Percentiles rank a stretch among this genome's conserved stretches.
These are phyloP conservation scores for Epizoanthus fatuus DNA, from an alignment of 92 coral and sea anemone species.

Conservation along the genomic window DNA sequence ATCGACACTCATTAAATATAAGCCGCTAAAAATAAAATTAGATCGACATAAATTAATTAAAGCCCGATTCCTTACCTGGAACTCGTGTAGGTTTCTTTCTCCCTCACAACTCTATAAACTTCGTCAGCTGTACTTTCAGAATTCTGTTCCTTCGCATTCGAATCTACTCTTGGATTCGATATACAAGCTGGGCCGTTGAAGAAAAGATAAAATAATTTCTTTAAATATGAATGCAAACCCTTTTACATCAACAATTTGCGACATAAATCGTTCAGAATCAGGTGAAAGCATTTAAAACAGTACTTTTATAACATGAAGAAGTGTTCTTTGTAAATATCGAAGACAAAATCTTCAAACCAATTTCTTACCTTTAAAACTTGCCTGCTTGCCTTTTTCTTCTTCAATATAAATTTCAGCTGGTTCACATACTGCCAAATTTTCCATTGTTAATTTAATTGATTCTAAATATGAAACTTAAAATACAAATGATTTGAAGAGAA, in stretches of 20 bases:
- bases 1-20: too few relatives aligned
- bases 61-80: not conserved
- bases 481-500: too few relatives aligned
- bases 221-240: not conserved
- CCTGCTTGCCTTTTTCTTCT: constrained; percentile 6
- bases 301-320: too few relatives aligned
- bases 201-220: not conserved
- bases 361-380: constrained; percentile 18
- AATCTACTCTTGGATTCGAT: constrained; percentile 7
- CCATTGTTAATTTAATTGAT: constrained; percentile 11
- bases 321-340: too few relatives aligned
- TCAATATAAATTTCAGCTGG: constrained; percentile 11
- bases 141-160: constrained; percentile 19
- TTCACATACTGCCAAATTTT: not conserved
- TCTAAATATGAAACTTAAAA: not conserved
- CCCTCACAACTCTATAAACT: not conserved
- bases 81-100: not conserved
- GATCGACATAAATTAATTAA: too few relatives aligned
- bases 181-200: not conserved
- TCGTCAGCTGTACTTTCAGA: not conserved
- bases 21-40: too few relatives aligned
- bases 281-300: too few relatives aligned
- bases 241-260: too few relatives aligned
- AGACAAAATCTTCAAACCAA: not conserved
- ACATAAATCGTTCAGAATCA: too few relatives aligned